Evolutionary conservation across 2,113 vertebrate genomes (phyloP), one percentile per base, ranked within the genome.

Genomic region (Menidia beryllina): DNA sequence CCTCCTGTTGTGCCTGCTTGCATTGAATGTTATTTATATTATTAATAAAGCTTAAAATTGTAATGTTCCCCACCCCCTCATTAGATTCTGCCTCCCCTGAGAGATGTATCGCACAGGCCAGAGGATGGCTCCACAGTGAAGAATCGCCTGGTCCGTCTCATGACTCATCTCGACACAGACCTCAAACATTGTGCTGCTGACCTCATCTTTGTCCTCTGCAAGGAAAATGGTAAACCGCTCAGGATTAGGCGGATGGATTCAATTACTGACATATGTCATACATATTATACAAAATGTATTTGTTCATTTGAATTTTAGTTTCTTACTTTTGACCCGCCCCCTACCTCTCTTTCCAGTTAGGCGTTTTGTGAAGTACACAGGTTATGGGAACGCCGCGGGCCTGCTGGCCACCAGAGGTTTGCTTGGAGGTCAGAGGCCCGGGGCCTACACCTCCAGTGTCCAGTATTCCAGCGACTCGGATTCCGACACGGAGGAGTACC

Each of bases 161-260:
- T 95, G 94, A 95, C 94, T 27, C 91, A 95, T 55, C 79, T 94
- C 71, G 93, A 95, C 77, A 94, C 94, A 0, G 93, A 94, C 45
- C 70, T 95, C 30, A 95, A 95, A 79, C 92, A 94, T 65, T 94
- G 94, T 7, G 94, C 94, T 0, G 94, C 94, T 0, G 94, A 94
- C 75, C 91, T 95, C 57, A 93, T 95, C 25, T 95, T 95, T 73
- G 93, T 95, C 61, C 94, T 95, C 71, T 95, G 94, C 88, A 95
- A 95, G 71, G 94, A 95, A 83, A 95, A 94, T 4, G 94, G 94
- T 95, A 39, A 21, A 63, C n/a, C 4, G 3, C 14, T 26, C 43
- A 15, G n/a, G n/a, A n/a, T n/a, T n/a, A n/a, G n/a, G n/a, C n/a
- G n/a, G n/a, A n/a, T n/a, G n/a, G n/a, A n/a, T n/a, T n/a, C n/a